Conservation (phyloP, 2,888 invertebrate genomes). For the Eilema caniola region DNA sequence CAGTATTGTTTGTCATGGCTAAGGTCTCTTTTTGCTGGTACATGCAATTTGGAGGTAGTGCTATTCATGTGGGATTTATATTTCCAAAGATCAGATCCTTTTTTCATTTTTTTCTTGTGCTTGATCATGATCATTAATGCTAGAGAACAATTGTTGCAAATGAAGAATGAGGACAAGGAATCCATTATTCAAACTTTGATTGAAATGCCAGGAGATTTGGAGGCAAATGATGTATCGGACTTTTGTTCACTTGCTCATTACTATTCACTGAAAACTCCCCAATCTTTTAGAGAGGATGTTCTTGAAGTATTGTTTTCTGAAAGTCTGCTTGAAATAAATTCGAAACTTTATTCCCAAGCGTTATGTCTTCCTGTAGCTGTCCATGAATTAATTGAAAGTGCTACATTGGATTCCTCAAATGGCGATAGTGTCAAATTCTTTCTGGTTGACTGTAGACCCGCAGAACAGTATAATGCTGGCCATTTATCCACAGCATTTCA, state of each 20-base stretch:
- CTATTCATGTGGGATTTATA: constrained; percentile 99
- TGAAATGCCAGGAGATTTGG: constrained; percentile 94
- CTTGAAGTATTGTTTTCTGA: constrained; percentile 89
- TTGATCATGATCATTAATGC: constrained; percentile 98
- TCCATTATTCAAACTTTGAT: constrained; percentile 90
- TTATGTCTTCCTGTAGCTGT: constrained; percentile 98
- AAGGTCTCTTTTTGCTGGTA: constrained; percentile 95
- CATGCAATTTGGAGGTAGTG: constrained; percentile 94
- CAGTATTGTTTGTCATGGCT: constrained; percentile 96
- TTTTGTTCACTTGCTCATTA: constrained; percentile 99
- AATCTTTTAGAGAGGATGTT: constrained; percentile 95
- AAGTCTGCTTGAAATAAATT: constrained; percentile 86
- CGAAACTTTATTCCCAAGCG: constrained; percentile 91
- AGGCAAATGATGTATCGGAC: constrained; percentile 97
- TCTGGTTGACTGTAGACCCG: constrained; percentile 98
- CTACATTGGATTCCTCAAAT: constrained; percentile 88
- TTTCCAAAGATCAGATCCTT: constrained; percentile 98
- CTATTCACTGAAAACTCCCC: constrained; percentile 97
- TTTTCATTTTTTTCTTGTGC: constrained; percentile 97
- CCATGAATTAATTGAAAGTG: constrained; percentile 95
- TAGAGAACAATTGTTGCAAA: constrained; percentile 93
- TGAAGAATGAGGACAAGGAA: constrained; percentile 91
- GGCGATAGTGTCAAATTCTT: constrained; percentile 94
- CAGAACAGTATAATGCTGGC: constrained; percentile 98
- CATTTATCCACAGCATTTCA: constrained; percentile 99